phyloP scores from a whole-genome alignment of 1,140 invertebrate genomes.

The Eumaeus atala region DNA sequence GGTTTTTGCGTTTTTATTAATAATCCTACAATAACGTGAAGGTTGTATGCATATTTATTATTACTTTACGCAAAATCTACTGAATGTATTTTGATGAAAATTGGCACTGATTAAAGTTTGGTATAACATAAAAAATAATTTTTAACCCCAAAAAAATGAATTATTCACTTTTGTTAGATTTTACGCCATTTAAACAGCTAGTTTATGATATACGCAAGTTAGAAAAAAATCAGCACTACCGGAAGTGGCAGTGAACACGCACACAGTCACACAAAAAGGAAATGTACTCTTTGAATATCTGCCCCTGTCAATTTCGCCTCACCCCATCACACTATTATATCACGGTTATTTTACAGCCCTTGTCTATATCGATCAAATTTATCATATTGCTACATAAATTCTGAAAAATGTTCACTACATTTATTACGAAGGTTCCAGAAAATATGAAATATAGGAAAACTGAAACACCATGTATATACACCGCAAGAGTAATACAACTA shows the following conservation, averaged over 20 bases:
- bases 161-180: no score
- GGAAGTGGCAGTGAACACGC: constrained; percentile 10
- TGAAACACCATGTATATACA: constrained; percentile 1
- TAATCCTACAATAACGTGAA: no score
- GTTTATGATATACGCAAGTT: no score
- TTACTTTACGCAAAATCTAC: no score
- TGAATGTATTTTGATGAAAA: no score
- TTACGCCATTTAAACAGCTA: no score
- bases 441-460: neutral
- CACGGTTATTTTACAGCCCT: constrained; percentile 31
- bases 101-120: no score
- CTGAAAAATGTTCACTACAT: neutral
- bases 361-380: constrained; percentile 37
- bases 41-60: no score
- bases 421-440: neutral
- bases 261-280: constrained; percentile 19
- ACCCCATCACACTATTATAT: constrained; percentile 40
- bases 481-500: constrained; percentile 34
- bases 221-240: no score
- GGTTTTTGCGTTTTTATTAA: no score
- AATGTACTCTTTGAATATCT: constrained; percentile 44
- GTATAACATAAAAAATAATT: no score
- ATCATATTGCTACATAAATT: constrained; percentile 14
- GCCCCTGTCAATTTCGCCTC: constrained; percentile 49
- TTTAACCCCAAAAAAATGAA: no score